Base-by-base conservation (phyloP, 2,797 vertebrate species). In the Sternotherus odoratus region DNA sequence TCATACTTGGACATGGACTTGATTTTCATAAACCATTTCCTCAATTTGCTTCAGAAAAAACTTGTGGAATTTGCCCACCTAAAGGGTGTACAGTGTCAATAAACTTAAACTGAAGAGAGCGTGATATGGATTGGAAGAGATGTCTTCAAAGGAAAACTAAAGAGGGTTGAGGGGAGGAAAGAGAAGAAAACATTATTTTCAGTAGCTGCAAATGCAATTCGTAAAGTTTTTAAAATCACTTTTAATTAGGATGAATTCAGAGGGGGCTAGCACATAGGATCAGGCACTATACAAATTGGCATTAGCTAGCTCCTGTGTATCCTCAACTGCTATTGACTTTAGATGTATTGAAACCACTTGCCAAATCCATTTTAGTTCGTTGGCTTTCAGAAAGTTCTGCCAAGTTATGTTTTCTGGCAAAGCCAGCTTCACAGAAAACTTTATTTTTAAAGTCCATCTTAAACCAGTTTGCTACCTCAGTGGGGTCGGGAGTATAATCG, bases 1-100 rank as follows among this genome's bases (percentile, higher is more conserved):
- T 21, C 97, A 97, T 53, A 98, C 89, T 7, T 98, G 99, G 49
- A 98, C 98, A 78, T 99, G 96, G 91, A 99, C 98, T 77, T 98
- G 99, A 24, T 98, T 98, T 97, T 99, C 99, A 77, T 99, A 99
- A 36, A 98, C 97, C 98, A 96, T 99, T 97, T 98, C 99, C 96
- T 99, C 99, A 84, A 99, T 98, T 96, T 99, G 99, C 97, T 99
- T 99, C 96, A 99, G 98, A 98, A 99, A 99, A 60, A 33, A 99
- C 99, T 89, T 99, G 99, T 26, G 99, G 99, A 94, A 99, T 99
- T 82, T 99, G 98, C 85, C 99, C 99, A 77, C 99, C 99, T 91
- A 99, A 98, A 19, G 99, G 99, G 95, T 99, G 99, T 93, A 99
- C 99, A 0, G 99, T 99, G 96, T 99, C 99, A 97, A 99, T 95